Evolutionary conservation across 37 sponge, comb jelly and placozoan species (phyloP), one percentile per base, ranked within the genome.

Genomic region (Ianthella basta): DNA sequence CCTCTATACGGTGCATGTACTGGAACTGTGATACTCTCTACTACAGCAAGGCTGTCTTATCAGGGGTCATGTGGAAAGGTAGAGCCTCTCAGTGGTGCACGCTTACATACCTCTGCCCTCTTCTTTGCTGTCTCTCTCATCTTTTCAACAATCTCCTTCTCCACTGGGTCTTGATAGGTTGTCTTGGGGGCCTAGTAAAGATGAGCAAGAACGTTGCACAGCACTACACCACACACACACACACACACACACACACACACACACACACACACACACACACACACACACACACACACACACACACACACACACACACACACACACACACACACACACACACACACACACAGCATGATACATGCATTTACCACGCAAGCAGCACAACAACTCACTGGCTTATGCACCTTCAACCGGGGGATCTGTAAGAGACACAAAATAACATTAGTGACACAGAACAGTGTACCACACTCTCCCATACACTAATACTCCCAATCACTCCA

Each of bases 81-180:
- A n/a, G n/a, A n/a, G n/a, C n/a, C n/a, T n/a, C n/a, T n/a, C n/a
- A n/a, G 3, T 44, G 50, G 50, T 84, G 74, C 19, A 73, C 36
- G 32, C 27, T 15, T 88, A 64, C 53, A 73, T 2, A 95, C 95
- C 81, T 92, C 80, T 23, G 94, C 91, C 72, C 36, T 93, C 70
- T 60, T 75, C 65, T 89, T 95, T 37, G 91, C 86, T 2, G 41
- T 38, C 50, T 82, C 77, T 34, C 72, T 91, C 4, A 80, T 56
- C 40, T 60, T 77, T 6, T 68, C 60, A 30, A 95, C 41, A 8
- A 6, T 59, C n/a, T 90, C 85, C 80, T 79, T 21, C 59, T 88
- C 94, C 0, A 32, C 55, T 24, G 96, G 96, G 50, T n/a, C 72
- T 4, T 10, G 34, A 81, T 95, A 95, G 0, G 95, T 95, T 0